Conservation (phyloP, 1,140 invertebrate species). For the Ostrea denselamellosa region DNA sequence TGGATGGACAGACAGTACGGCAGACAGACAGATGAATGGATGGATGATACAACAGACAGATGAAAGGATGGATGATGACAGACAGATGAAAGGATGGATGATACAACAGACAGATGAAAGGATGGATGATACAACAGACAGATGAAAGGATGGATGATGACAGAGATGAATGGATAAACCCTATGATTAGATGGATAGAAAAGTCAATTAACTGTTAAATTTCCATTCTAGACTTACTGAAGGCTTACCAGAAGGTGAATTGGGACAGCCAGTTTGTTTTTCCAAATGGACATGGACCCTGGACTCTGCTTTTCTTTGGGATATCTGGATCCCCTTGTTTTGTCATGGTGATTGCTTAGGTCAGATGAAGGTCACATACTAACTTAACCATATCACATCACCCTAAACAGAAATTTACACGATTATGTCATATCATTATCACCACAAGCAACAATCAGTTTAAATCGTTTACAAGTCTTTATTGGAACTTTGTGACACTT, state of each 20-base stretch:
- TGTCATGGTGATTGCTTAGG: not conserved
- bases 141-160: too few species aligned
- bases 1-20: too few species aligned
- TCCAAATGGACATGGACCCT: constrained; percentile 50
- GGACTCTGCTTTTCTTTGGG: not conserved
- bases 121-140: too few species aligned
- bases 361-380: not conserved
- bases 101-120: too few species aligned
- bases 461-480: not conserved
- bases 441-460: not conserved
- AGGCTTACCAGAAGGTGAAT: constrained; percentile 54
- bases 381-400: not conserved
- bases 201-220: too few species aligned
- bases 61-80: too few species aligned
- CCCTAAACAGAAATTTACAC: not conserved
- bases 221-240: not conserved
- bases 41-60: too few species aligned
- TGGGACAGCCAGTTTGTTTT: constrained; percentile 52
- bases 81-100: too few species aligned
- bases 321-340: not conserved
- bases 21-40: too few species aligned
- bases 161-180: too few species aligned
- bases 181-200: too few species aligned
- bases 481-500: not conserved
- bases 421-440: not conserved